Conservation (phyloP, 1,140 invertebrate species). For the Plectus sambesii region DNA sequence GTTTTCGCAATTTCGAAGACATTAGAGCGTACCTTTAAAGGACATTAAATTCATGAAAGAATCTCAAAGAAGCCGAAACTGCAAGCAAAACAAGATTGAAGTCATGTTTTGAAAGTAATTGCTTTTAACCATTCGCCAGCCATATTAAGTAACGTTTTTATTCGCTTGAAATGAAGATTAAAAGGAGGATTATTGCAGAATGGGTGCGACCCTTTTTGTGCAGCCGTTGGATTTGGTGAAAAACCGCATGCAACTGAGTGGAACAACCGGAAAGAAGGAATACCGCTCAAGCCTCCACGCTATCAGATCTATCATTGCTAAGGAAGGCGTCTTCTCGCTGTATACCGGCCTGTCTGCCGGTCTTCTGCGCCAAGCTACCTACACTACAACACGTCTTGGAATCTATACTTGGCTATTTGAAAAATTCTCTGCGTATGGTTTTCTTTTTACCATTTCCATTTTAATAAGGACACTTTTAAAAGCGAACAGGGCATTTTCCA, state of each 20-base stretch:
- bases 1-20: too few relatives aligned
- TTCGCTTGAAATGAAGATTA: too few relatives aligned
- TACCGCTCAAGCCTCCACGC: slow-evolving; percentile 43
- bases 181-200: slow-evolving; percentile 60
- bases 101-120: not conserved
- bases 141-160: slow-evolving; percentile 12
- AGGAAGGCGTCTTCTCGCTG: slow-evolving; percentile 73
- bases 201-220: slow-evolving; percentile 87
- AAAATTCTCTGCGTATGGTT: slow-evolving; percentile 57
- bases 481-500: too few relatives aligned
- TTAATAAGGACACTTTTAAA: too few relatives aligned
- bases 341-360: slow-evolving; percentile 68
- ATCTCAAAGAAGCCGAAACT: too few relatives aligned
- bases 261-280: slow-evolving; percentile 33
- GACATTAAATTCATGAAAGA: too few relatives aligned
- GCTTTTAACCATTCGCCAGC: slow-evolving; percentile 5
- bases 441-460: too few relatives aligned
- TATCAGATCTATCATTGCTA: slow-evolving; percentile 61
- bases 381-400: slow-evolving; percentile 89
- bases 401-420: slow-evolving; percentile 88
- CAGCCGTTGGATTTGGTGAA: slow-evolving; percentile 96
- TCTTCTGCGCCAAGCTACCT: slow-evolving; percentile 85
- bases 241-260: slow-evolving; percentile 90
- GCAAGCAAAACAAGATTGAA: not conserved
- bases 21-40: too few relatives aligned